phyloP scores from a whole-genome alignment of 2,113 vertebrate species.

The Monopterus albus region DNA sequence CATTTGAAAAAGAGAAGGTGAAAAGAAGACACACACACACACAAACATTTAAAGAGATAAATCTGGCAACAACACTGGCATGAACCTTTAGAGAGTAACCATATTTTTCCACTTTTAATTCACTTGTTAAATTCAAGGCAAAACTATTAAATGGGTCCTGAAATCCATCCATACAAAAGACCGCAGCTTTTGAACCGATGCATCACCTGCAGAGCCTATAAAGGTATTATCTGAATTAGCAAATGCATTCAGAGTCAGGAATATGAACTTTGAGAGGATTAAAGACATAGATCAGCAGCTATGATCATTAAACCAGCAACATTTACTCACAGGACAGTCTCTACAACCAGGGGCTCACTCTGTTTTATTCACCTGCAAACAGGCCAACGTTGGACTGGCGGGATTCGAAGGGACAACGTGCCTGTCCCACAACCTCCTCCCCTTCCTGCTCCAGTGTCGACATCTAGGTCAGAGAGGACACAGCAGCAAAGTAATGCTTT shows the following conservation, averaged over 20 bases:
- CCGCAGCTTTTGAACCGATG: not conserved
- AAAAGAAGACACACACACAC: too few relatives aligned
- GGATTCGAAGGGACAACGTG: constrained; percentile 92
- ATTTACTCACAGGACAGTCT: too few relatives aligned
- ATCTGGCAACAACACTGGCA: too few relatives aligned
- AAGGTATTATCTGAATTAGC: not conserved
- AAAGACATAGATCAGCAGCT: not conserved
- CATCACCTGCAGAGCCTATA: not conserved
- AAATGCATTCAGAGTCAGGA: not conserved
- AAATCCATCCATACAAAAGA: too few relatives aligned
- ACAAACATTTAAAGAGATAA: too few relatives aligned
- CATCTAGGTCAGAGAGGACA: constrained; percentile 74
- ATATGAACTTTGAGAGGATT: not conserved
- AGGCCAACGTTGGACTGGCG: constrained; percentile 91
- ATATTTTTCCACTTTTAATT: too few relatives aligned
- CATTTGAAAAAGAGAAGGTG: too few relatives aligned
- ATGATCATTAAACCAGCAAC: too few relatives aligned
- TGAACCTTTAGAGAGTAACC: too few relatives aligned
- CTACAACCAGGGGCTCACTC: not conserved
- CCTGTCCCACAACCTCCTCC: constrained; percentile 91
- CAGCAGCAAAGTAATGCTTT: not conserved
- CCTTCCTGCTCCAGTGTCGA: constrained; percentile 88
- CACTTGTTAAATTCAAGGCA: too few relatives aligned
- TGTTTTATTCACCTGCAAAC: constrained; percentile 86
- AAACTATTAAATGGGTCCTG: too few relatives aligned